Evolutionary conservation across 2,797 vertebrate genomes (phyloP).

Genomic region (Bradypodion pumilum): DNA sequence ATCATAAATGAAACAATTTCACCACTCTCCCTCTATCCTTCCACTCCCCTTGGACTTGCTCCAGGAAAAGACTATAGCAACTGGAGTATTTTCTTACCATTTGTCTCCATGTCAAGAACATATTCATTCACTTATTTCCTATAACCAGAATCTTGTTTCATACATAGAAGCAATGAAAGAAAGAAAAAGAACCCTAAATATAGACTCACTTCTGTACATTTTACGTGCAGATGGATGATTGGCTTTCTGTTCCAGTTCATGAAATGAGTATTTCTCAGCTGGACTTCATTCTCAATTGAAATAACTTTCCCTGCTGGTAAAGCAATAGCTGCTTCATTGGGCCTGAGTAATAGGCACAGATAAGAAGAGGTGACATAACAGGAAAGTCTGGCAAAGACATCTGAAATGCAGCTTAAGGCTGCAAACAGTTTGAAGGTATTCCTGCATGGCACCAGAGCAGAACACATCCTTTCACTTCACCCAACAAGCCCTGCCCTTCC

Average conservation of each 20-base stretch:
- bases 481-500: background rate
- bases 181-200: too few relatives aligned
- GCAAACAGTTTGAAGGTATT: slow-evolving; percentile 5
- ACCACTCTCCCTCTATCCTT: background rate
- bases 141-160: background rate
- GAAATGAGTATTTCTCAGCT: slow-evolving; percentile 9
- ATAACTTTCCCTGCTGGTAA: slow-evolving; percentile 53
- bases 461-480: background rate
- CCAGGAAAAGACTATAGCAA: background rate
- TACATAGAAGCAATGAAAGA: background rate
- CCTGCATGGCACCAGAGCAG: background rate
- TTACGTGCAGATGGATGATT: slow-evolving; percentile 29
- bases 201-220: background rate
- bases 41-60: background rate
- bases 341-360: background rate
- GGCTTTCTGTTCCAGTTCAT: background rate
- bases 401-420: slow-evolving; percentile 15
- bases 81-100: background rate
- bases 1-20: background rate
- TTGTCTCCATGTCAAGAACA: background rate
- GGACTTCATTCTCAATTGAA: background rate
- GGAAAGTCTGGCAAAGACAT: background rate
- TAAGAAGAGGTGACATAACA: slow-evolving; percentile 27
- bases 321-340: background rate
- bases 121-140: background rate